Base-by-base conservation (phyloP, 2,888 invertebrate genomes). In the Dione juno region DNA sequence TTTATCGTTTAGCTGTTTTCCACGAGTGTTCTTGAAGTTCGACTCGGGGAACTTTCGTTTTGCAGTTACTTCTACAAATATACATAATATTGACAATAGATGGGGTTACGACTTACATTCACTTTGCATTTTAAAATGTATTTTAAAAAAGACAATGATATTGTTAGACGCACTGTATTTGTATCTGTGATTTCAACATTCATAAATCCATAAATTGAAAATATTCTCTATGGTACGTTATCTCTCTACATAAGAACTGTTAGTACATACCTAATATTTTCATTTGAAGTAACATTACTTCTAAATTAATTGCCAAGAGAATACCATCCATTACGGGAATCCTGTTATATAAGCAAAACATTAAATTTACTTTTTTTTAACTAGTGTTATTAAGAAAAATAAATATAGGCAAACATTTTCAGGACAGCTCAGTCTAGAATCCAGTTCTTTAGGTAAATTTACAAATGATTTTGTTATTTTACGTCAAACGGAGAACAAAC, bases 251-350 rank as follows among this genome's bases (percentile, higher is more conserved):
- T 21, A 43, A 11, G 3, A 11, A 5, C 6, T 21, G 13, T 9
- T 13, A 43, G 13, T 37, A 80, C 85, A 81, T 77, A 90, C 91
- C 88, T 64, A 77, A 67, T 54, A 77, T 86, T 70, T 76, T 80
- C 78, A 90, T 82, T 80, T 92, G 91, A 67, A 88, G 84, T 72
- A 92, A 80, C 69, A 82, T 81, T 71, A 88, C 87, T 83, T 92
- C 92, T 71, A 92, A 80, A 70, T 84, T 82, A 74, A 91, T 77
- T 41, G 88, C 86, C 72, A 91, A 88, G 19, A 92, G 78, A 43
- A 91, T 75, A 35, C 86, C 88, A 70, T 92, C 91, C 88, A 91
- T 86, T n/a, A 76, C 74, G 67, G 76, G 71, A 37, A 83, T 78
- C 66, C 82, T 83, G 78, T 66, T 21, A 10, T 28, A 37, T 28